Percentiles rank a stretch among this genome's conserved stretches.
These are phyloP conservation scores for Eupeodes corollae DNA, from an alignment of 1,140 invertebrate species.

Conservation along the genomic window DNA sequence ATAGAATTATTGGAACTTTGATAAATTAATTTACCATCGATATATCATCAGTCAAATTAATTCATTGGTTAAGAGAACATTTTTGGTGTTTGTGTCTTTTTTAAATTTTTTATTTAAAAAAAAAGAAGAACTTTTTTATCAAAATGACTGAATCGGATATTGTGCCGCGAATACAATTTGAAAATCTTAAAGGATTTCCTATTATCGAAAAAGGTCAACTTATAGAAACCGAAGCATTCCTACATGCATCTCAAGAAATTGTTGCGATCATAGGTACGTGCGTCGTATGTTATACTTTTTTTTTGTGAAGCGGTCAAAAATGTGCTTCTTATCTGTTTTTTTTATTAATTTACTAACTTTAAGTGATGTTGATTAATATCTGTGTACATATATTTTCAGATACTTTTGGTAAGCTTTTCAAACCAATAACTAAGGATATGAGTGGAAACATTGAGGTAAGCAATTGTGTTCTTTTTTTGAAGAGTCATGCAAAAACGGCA, in stretches of 20 bases:
- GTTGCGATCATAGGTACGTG: slow-evolving; percentile 49
- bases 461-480: neutral
- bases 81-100: no score
- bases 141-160: slow-evolving; percentile 3
- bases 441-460: slow-evolving; percentile 58
- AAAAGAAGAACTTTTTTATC: no score
- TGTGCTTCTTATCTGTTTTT: neutral
- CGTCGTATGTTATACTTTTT: neutral
- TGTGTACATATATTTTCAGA: slow-evolving; percentile 43
- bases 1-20: no score
- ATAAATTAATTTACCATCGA: no score
- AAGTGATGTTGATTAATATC: no score
- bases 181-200: slow-evolving; percentile 38
- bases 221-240: slow-evolving; percentile 49
- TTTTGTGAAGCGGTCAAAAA: no score
- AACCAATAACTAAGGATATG: slow-evolving; percentile 60
- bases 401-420: slow-evolving; percentile 57
- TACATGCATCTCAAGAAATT: slow-evolving; percentile 47
- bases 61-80: no score
- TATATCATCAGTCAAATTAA: no score
- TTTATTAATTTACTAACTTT: slow-evolving; percentile 2
- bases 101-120: no score
- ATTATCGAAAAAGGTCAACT: slow-evolving; percentile 39
- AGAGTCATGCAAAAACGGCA: no score
- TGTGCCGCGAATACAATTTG: slow-evolving; percentile 30